These are phyloP conservation scores for Wasmannia auropunctata DNA, from an alignment of 1,140 invertebrate genomes.

Conservation along the genomic window DNA sequence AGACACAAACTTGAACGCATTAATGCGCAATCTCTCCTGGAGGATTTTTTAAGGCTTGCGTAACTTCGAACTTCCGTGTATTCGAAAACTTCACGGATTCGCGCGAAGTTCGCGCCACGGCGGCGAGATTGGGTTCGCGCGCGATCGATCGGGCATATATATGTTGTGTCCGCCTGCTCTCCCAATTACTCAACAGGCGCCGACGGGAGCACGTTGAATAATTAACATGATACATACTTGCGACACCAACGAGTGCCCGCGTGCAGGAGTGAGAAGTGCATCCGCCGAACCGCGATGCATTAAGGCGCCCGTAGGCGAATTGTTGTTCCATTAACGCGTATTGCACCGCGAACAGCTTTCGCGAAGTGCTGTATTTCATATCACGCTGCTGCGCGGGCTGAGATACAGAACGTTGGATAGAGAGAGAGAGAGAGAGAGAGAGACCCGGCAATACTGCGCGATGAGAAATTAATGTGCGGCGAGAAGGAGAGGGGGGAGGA, in stretches of 20 bases:
- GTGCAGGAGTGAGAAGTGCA: not conserved
- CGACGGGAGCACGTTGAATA: not conserved
- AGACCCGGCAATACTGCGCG: not conserved
- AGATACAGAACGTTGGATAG: not conserved
- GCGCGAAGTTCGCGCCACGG: not conserved
- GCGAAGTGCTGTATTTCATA: not conserved
- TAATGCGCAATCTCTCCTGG: not conserved
- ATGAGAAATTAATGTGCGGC: slow-evolving; percentile 24
- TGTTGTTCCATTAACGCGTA: slow-evolving; percentile 19
- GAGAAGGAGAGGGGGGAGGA: no score
- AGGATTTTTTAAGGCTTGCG: not conserved
- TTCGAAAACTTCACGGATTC: not conserved
- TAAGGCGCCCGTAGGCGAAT: slow-evolving; percentile 25
- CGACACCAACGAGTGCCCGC: not conserved
- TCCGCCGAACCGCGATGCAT: not conserved
- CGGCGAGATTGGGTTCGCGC: not conserved
- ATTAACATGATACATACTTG: slow-evolving; percentile 23
- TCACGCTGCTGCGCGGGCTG: not conserved
- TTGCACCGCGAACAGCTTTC: not conserved
- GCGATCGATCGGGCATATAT: slow-evolving; percentile 20
- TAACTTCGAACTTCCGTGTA: not conserved
- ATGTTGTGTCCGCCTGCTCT: not conserved
- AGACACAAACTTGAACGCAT: not conserved
- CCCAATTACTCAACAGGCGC: not conserved
- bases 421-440: no score